Evolutionary conservation across 2,797 vertebrate genomes (phyloP).

Genomic region (Pseudomugil gertrudae): DNA sequence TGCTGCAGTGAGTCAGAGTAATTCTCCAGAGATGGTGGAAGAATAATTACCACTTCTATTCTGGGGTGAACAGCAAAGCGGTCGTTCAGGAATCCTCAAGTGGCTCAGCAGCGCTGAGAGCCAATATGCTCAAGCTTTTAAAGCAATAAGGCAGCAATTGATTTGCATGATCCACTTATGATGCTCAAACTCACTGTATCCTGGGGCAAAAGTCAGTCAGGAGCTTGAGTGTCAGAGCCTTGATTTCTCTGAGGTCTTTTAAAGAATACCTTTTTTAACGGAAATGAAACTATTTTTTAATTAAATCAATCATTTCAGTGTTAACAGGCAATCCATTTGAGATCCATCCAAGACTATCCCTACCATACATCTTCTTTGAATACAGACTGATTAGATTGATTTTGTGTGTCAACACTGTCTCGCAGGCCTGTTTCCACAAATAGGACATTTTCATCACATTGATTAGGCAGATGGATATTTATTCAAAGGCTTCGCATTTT

Average conservation of each 20-base stretch:
- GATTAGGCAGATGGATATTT: slow-evolving; percentile 39
- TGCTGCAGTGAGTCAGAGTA: slow-evolving; percentile 40
- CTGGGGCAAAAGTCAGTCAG: slow-evolving; percentile 23
- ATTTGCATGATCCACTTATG: slow-evolving; percentile 62
- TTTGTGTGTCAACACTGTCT: slow-evolving; percentile 8
- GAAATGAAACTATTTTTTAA: background rate
- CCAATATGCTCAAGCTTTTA: slow-evolving; percentile 45
- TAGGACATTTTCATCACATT: slow-evolving; percentile 50
- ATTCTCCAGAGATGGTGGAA: slow-evolving; percentile 51
- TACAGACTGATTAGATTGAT: slow-evolving; percentile 22
- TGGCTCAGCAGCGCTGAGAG: slow-evolving; percentile 40
- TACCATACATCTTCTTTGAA: slow-evolving; percentile 1
- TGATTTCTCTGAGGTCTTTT: background rate
- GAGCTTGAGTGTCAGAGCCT: background rate
- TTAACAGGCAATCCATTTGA: background rate
- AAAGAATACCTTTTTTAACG: background rate
- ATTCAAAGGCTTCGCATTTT: slow-evolving; percentile 20
- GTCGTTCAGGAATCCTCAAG: slow-evolving; percentile 55
- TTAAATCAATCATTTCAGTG: background rate
- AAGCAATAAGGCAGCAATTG: slow-evolving; percentile 47
- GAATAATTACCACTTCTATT: slow-evolving; percentile 67
- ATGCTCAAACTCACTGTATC: slow-evolving; percentile 25
- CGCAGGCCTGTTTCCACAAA: slow-evolving; percentile 27
- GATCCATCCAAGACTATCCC: background rate
- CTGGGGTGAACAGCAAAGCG: slow-evolving; percentile 54